A percentile compares a stretch with the other conserved stretches of the same genome.
These are phyloP conservation scores for Rhinolophus ferrumequinum DNA, from an alignment of 2,113 vertebrate genomes.

Conservation along the genomic window DNA sequence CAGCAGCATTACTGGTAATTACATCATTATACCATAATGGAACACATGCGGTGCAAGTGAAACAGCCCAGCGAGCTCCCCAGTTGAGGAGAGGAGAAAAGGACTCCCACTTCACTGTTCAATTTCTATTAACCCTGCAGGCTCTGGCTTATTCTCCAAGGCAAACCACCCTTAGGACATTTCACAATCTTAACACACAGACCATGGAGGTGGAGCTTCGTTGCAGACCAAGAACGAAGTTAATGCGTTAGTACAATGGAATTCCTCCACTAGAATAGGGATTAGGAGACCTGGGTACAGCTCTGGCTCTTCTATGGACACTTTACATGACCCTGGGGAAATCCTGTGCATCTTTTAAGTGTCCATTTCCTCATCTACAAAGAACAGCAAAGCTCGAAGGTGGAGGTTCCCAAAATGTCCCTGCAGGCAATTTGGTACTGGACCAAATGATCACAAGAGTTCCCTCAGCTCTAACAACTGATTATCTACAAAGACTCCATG, in stretches of 20 bases:
- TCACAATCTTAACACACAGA: not conserved
- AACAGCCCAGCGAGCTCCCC: slow-evolving; percentile 54
- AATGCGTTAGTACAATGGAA: not conserved
- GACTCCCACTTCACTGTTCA: not conserved
- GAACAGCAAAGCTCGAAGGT: not conserved
- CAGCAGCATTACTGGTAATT: slow-evolving; percentile 78
- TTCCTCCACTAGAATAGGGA: not conserved
- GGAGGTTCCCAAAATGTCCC: not conserved
- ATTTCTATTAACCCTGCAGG: slow-evolving; percentile 68
- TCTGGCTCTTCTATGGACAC: not conserved
- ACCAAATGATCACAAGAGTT: not conserved
- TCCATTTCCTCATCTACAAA: slow-evolving; percentile 17
- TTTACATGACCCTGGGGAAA: not conserved
- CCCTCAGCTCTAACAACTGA: not conserved
- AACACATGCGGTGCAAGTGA: slow-evolving; percentile 48
- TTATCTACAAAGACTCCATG: not conserved
- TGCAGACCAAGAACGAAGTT: not conserved
- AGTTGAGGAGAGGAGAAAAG: not conserved
- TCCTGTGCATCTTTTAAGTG: not conserved
- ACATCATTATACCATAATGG: slow-evolving; percentile 80
- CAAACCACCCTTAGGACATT: not conserved
- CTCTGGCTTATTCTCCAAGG: slow-evolving; percentile 56
- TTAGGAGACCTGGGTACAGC: not conserved
- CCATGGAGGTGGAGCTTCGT: not conserved
- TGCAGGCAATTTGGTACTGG: not conserved